These are phyloP conservation scores for Neosilurus mollespiculum DNA, from an alignment of 2,797 vertebrate species.

Conservation along the genomic window DNA sequence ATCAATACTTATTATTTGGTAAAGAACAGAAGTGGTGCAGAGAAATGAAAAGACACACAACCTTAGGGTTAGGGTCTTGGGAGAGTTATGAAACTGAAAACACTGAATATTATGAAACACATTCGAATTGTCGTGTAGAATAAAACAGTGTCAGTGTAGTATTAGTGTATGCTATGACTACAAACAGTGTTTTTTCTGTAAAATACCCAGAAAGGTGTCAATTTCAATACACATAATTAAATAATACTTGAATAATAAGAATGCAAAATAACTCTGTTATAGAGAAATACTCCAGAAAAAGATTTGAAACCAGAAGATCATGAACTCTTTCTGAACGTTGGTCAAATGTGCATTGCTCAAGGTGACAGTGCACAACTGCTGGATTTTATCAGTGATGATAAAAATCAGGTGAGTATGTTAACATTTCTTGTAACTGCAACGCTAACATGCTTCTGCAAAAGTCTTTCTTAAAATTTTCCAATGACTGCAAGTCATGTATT, in stretches of 20 bases:
- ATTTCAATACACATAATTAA: background rate
- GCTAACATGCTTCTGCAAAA: slow-evolving; percentile 1
- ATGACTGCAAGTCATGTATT: background rate
- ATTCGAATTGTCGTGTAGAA: background rate
- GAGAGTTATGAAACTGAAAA: too few relatives aligned
- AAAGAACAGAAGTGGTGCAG: too few relatives aligned
- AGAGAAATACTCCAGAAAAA: slow-evolving; percentile 78
- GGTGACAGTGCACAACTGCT: slow-evolving; percentile 75
- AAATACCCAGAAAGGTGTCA: background rate
- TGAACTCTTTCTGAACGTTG: slow-evolving; percentile 78
- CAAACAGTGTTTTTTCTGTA: background rate
- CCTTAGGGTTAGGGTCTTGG: too few relatives aligned
- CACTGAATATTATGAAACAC: too few relatives aligned
- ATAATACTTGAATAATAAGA: background rate
- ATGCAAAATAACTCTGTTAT: slow-evolving; percentile 17
- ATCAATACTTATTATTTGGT: too few relatives aligned
- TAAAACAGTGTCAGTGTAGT: background rate
- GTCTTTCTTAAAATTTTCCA: slow-evolving; percentile 12
- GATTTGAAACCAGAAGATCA: slow-evolving; percentile 85
- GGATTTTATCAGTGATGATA: slow-evolving; percentile 81
- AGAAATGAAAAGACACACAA: too few relatives aligned
- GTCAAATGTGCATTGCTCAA: slow-evolving; percentile 79
- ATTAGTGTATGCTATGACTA: background rate
- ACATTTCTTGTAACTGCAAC: background rate
- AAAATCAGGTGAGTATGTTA: slow-evolving; percentile 79